These are phyloP conservation scores for Halcyon leucocephala DNA, from an alignment of 2,797 vertebrate genomes.

Conservation along the genomic window DNA sequence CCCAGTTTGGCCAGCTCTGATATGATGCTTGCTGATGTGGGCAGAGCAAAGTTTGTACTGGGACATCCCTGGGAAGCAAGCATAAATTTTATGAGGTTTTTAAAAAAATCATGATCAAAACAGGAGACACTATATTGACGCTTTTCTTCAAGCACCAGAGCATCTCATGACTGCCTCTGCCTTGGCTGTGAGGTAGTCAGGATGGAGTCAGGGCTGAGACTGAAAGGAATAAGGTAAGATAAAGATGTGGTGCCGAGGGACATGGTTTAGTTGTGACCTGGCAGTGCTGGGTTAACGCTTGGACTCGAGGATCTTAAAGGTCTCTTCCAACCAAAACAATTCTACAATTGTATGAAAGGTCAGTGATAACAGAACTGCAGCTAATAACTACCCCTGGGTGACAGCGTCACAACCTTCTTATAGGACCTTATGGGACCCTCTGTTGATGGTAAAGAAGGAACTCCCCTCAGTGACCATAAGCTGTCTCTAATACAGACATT, in stretches of 20 bases:
- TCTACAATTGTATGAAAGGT: background rate
- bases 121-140: background rate
- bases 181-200: background rate
- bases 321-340: background rate
- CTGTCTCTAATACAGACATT: background rate
- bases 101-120: background rate
- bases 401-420: background rate
- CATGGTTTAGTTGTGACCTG: background rate
- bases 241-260: background rate
- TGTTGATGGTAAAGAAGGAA: fast-evolving
- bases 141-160: background rate
- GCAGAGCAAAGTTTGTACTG: background rate
- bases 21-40: background rate
- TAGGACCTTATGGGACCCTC: background rate
- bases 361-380: background rate
- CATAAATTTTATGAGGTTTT: background rate
- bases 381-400: background rate
- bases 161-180: fast-evolving
- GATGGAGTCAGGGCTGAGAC: background rate
- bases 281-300: background rate
- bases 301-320: background rate
- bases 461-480: background rate
- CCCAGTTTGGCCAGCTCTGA: background rate
- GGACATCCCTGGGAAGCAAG: background rate
- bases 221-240: background rate